These are phyloP conservation scores for Petromus typicus DNA, from an alignment of 2,113 vertebrate species.

Conservation along the genomic window DNA sequence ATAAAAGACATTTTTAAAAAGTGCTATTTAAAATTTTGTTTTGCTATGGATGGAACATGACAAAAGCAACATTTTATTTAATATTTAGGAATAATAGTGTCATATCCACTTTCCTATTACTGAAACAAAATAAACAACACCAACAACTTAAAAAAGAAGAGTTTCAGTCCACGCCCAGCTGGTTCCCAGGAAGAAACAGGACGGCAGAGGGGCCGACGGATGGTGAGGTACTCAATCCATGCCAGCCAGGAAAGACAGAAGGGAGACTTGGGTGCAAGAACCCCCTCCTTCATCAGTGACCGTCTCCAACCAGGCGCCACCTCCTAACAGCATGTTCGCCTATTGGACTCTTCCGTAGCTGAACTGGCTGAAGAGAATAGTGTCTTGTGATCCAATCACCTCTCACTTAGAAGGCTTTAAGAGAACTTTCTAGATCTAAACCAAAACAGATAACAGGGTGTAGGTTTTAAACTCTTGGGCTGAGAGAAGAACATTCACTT, in stretches of 20 bases:
- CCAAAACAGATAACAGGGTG: not conserved
- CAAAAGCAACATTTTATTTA: not conserved
- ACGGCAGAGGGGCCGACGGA: not conserved
- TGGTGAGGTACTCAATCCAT: not conserved
- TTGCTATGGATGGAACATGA: not conserved
- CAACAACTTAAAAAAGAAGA: not conserved
- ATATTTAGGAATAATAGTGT: not conserved
- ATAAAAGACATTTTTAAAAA: not conserved
- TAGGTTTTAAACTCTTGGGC: not conserved
- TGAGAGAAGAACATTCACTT: not conserved
- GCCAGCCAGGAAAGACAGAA: not conserved
- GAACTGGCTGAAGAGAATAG: not conserved
- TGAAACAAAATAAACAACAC: not conserved
- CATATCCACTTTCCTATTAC: not conserved
- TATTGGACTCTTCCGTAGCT: not conserved
- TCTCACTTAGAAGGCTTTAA: not conserved
- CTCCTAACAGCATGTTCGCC: not conserved
- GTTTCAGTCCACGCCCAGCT: not conserved
- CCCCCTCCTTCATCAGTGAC: not conserved
- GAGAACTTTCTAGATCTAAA: not conserved
- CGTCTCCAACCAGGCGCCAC: not conserved
- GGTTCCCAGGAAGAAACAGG: not conserved
- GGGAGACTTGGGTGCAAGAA: not conserved
- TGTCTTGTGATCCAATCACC: not conserved
- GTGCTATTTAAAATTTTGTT: constrained; percentile 24